Evolutionary conservation across 1,140 invertebrate species (phyloP), one percentile per base, ranked within the genome.

Genomic region (Uloborus diversus): DNA sequence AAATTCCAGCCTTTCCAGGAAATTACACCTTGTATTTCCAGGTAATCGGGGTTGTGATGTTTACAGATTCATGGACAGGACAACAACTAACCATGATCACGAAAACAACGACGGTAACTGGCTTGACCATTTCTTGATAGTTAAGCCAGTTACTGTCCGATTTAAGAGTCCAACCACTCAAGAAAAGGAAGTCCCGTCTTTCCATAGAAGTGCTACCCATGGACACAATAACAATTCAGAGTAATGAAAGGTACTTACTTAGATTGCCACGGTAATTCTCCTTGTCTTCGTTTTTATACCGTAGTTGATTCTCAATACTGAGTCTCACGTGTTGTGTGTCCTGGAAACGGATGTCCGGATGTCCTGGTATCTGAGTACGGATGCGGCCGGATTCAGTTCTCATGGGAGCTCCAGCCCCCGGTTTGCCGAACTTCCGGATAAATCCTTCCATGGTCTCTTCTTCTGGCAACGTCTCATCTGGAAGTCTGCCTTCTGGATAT

Each of bases 261-360:
- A 82, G 27, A 17, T 80, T 69, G 25, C 56, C 70, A 7, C 62
- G 61, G 59, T 82, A 82, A 56, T 80, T 79, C 23, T 79, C 82
- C 28, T 81, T 80, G 27, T 81, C 65, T 64, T 69, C 69, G 7
- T 71, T 76, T 11, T 71, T 70, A 30, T 83, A 83, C 17, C 82
- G 37, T 4, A 83, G 68, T n/a, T 80, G 71, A 49, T 83, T 83
- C n/a, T 81, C 79, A 9, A 83, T 83, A n/a, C 78, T 78, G 25
- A 82, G 66, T 23, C 75, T 35, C 3, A 83, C 82, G 23, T 65
- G 25, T 37, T 83, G 81, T 20, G 82, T 79, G 25, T 71, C 78
- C 28, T 83, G 82, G 49, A 83, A 83, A 28, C 82, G 57, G 17
- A 83, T 83, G 3, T 73, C 81, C 0, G 81, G 70, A 57, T 82